Conservation (phyloP, 2,888 invertebrate species). For the Epistrophe eligans region DNA sequence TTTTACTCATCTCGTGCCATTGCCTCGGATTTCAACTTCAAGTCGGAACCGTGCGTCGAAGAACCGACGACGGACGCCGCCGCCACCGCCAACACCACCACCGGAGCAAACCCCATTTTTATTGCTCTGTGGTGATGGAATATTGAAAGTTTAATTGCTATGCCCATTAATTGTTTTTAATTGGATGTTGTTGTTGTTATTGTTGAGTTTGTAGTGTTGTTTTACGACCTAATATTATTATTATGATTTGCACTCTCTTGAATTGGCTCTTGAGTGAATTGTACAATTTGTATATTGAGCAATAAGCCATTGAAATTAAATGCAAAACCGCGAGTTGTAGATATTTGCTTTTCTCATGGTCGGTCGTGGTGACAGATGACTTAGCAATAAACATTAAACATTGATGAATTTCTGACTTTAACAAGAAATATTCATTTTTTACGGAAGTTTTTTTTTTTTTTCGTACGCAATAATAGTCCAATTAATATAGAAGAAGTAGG, state of each 20-base stretch:
- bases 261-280: constrained; percentile 58
- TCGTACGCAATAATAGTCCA: no score
- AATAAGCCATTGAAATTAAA: constrained; percentile 20
- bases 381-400: no score
- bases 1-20: constrained; percentile 17
- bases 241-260: constrained; percentile 69
- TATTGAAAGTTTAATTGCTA: constrained; percentile 75
- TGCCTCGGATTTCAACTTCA: constrained; percentile 27
- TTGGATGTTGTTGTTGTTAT: constrained; percentile 54
- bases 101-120: background rate
- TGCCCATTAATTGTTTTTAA: constrained; percentile 75
- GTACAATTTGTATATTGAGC: constrained; percentile 18
- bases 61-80: no score
- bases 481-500: no score
- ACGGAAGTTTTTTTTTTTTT: no score
- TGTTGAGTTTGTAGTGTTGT: constrained; percentile 33
- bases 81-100: no score
- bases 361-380: no score
- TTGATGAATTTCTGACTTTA: no score
- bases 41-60: background rate
- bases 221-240: constrained; percentile 69
- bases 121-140: constrained; percentile 34
- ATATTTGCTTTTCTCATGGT: background rate
- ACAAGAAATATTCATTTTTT: no score
- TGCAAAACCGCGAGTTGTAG: background rate